These are phyloP conservation scores for Gandaritis pyraliata DNA, from an alignment of 2,888 invertebrate species.

Conservation along the genomic window DNA sequence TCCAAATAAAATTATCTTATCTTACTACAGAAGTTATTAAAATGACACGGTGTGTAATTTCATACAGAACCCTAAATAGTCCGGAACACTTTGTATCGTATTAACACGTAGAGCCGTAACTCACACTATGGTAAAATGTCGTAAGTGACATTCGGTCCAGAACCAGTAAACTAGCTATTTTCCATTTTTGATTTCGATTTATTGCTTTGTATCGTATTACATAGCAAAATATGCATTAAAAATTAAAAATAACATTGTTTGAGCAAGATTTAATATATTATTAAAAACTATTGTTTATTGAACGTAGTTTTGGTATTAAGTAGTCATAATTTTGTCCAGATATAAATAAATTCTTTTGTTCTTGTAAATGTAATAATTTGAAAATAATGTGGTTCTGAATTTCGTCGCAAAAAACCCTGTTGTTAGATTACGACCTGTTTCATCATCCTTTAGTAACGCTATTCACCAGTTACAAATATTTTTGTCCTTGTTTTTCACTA, in stretches of 20 bases:
- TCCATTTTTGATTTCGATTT: slow-evolving; percentile 13
- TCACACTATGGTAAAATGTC: slow-evolving; percentile 10
- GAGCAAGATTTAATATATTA: background rate
- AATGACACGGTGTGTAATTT: slow-evolving; percentile 6
- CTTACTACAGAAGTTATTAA: background rate
- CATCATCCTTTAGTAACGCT: too few relatives aligned
- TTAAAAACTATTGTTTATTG: background rate
- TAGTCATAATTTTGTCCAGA: too few relatives aligned
- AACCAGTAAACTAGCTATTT: slow-evolving; percentile 15
- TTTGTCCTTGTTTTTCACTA: too few relatives aligned
- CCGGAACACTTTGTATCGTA: slow-evolving; percentile 18
- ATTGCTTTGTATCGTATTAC: slow-evolving; percentile 4
- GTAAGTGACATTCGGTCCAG: slow-evolving; percentile 14
- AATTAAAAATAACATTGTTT: background rate
- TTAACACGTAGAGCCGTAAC: slow-evolving; percentile 26
- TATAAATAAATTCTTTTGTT: too few relatives aligned
- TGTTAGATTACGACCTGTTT: too few relatives aligned
- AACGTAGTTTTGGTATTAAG: too few relatives aligned
- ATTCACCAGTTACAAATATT: too few relatives aligned
- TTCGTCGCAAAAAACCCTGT: too few relatives aligned
- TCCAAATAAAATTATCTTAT: too few relatives aligned
- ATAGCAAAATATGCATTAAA: slow-evolving; percentile 9
- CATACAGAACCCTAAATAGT: slow-evolving; percentile 29
- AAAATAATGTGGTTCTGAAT: too few relatives aligned
- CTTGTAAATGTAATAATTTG: too few relatives aligned